Base-by-base conservation (phyloP, 2,888 invertebrate species). In the Sarcophaga subvicina region DNA sequence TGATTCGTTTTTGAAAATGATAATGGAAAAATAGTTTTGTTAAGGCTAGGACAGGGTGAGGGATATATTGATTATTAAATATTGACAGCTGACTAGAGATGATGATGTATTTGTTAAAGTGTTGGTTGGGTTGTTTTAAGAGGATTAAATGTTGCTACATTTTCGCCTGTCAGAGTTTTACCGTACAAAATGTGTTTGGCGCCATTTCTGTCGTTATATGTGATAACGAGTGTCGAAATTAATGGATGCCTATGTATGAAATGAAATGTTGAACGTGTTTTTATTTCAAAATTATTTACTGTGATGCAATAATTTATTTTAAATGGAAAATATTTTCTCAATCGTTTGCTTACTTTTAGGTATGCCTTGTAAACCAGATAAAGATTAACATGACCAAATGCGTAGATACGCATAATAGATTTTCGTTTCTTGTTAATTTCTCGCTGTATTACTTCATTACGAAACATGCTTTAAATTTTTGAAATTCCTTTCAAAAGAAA, bases 91-190 rank as follows among this genome's bases (percentile, higher is more conserved):
- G 69, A 76, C 59, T 37, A 64, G 6, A 49, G 20, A 49, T 76
- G 81, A 22, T 76, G 81, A 70, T 62, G 37, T 49, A 8, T 54
- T 54, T 17, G 27, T 62, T 66, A 22, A 25, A 54, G 37, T 37
- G 37, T 37, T 37, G 45, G 25, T 60, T 59, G 73, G 3, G 27
- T 49, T 45, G 73, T 3, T 47, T 22, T 80, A 73, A 73, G 66
- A 66, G 8, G 59, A 17, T 73, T 80, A 60, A 67, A 59, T 60
- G 62, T 47, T 73, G 72, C 14, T 14, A 72, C 14, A 25, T 70
- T 47, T 22, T 27, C 17, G 54, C 14, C 54, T 54, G 54, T 54
- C 54, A 54, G 17, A 54, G 17, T 54, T 67, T 17, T 14, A 14
- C 17, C 17, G 8, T 37, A 37, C 37, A 37, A 54, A 17, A 54